A percentile compares a stretch with the other conserved stretches of the same genome.
These are phyloP conservation scores for Cataglyphis rosenhaueri DNA, from an alignment of 2,888 invertebrate genomes.

Conservation along the genomic window DNA sequence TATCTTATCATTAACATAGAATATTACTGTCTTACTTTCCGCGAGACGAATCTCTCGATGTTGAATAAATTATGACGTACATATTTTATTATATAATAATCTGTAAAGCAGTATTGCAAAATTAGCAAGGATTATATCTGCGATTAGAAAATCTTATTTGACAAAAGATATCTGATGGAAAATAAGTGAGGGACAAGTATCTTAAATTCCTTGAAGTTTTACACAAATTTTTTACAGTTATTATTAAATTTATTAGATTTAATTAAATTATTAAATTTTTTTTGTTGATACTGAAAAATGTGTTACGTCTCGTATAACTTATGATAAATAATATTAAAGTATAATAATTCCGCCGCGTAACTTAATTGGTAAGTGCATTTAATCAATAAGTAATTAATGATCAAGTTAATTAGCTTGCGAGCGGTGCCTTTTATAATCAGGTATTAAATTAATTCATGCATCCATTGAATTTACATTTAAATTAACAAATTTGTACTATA, in stretches of 20 bases:
- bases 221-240: background rate
- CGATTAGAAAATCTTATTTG: background rate
- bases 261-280: background rate
- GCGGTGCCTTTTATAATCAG: constrained; percentile 7
- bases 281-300: background rate
- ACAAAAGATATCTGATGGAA: background rate
- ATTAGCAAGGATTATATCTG: background rate
- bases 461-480: constrained; percentile 39
- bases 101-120: background rate
- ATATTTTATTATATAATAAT: background rate
- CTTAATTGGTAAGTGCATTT: background rate
- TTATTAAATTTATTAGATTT: background rate
- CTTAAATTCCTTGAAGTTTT: background rate
- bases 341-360: background rate
- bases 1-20: background rate
- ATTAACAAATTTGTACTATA: constrained; percentile 24
- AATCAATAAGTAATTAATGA: constrained; percentile 43
- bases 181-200: background rate
- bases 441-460: constrained; percentile 36
- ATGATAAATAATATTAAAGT: constrained; percentile 18
- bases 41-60: background rate
- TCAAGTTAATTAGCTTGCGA: constrained; percentile 32
- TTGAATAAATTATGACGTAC: background rate
- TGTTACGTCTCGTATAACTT: background rate
- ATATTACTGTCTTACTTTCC: background rate